Percentiles rank a stretch among this genome's conserved stretches.
These are phyloP conservation scores for Ancistrus triradiatus DNA, from an alignment of 2,113 vertebrate genomes.

Conservation along the genomic window DNA sequence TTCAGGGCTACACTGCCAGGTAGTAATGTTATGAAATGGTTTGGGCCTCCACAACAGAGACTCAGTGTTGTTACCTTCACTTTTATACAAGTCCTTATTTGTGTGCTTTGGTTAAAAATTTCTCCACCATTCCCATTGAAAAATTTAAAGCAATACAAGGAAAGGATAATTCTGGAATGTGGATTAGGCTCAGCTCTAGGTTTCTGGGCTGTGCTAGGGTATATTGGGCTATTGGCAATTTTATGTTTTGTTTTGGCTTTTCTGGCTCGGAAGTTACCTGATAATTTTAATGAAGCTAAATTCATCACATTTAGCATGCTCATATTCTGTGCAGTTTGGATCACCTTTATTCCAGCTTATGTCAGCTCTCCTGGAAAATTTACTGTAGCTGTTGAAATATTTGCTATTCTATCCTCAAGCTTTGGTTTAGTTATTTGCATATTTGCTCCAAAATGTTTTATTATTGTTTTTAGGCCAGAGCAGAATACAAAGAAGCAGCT, in stretches of 20 bases:
- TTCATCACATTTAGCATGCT: slow-evolving; percentile 66
- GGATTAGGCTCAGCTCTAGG: slow-evolving; percentile 56
- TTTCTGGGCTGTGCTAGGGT: slow-evolving; percentile 62
- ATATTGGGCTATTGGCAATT: slow-evolving; percentile 57
- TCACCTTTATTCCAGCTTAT: slow-evolving; percentile 62
- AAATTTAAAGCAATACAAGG: slow-evolving; percentile 50
- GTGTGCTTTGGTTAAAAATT: slow-evolving; percentile 55
- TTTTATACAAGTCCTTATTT: slow-evolving; percentile 58
- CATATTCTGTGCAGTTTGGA: slow-evolving; percentile 63
- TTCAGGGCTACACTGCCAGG: slow-evolving; percentile 62
- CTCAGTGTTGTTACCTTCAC: slow-evolving; percentile 53
- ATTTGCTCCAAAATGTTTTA: slow-evolving; percentile 65
- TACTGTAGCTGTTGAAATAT: slow-evolving; percentile 66
- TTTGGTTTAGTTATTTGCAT: slow-evolving; percentile 63
- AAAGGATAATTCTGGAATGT: slow-evolving; percentile 59
- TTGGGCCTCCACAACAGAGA: slow-evolving; percentile 62
- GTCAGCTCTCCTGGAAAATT: slow-evolving; percentile 66
- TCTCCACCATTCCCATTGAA: slow-evolving; percentile 52
- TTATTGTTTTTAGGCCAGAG: slow-evolving; percentile 65
- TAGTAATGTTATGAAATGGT: slow-evolving; percentile 61
- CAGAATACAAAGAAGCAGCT: slow-evolving; percentile 65
- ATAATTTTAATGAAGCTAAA: slow-evolving; percentile 60
- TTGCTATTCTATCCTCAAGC: slow-evolving; percentile 67
- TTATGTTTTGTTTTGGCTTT: slow-evolving; percentile 62
- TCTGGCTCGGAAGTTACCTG: slow-evolving; percentile 58